Base-by-base conservation (phyloP, 2,797 vertebrate genomes). In the Microhierax caerulescens region DNA sequence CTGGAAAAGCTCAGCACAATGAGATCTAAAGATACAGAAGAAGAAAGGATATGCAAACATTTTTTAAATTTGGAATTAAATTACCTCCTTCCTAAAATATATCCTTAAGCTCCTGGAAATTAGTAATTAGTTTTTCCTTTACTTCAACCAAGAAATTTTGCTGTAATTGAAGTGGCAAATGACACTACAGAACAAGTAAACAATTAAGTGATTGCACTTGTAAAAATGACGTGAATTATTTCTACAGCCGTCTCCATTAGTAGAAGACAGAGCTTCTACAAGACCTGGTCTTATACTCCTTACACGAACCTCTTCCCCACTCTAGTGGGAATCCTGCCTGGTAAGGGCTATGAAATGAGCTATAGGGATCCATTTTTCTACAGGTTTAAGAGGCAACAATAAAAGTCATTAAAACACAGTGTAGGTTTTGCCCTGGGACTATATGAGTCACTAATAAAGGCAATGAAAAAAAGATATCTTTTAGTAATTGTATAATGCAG, bases 381-480 rank as follows among this genome's bases (percentile, higher is more conserved):
- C 3, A 9, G 5, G 10, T 56, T 79, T 54, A 69, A 67, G 27
- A 79, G 30, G 28, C 79, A 88, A 20, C 39, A 76, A 50, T 9
- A 76, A 20, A 60, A 88, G 17, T 41, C 57, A 92, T 60, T 73
- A 74, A 88, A 77, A n/a, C 30, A 34, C 32, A 34, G 54, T 11
- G 47, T 47, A 53, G 32, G 2, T 74, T 72, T 87, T 91, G 56
- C 82, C 28, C 77, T 85, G n/a, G 72, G 56, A 77, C 74, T 48
- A 47, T 37, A 85, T 95, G 92, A 96, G 92, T 95, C 93, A 94
- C 92, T 94, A 76, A 90, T 56, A 80, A 91, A 94, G 53, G n/a
- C 56, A 87, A 80, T 37, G 67, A 79, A 92, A 60, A 60, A 91
- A 90, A 47, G 27, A 64, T 56, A 45, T 56, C 43, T 85, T 70